Evolutionary conservation across 2,797 vertebrate species (phyloP), one percentile per base, ranked within the genome.

Genomic region (Nyctibius grandis): DNA sequence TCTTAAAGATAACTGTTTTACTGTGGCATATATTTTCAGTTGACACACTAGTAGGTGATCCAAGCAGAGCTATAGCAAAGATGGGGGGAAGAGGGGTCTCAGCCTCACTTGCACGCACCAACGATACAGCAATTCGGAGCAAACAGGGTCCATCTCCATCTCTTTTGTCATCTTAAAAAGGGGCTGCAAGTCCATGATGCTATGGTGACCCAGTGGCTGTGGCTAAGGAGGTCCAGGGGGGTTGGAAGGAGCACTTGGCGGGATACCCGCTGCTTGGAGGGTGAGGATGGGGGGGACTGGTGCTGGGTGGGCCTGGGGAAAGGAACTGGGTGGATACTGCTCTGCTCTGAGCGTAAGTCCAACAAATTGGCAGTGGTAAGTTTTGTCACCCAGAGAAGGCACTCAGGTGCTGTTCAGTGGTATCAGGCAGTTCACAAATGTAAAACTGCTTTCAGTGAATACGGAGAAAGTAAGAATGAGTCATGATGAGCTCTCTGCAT

Each of bases 401-500:
- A 89, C 78, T 94, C 42, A 3, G 82, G 42, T 56, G 19, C 85
- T 81, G 56, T 85, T 92, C 78, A 21, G 78, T 45, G 76, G 25
- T 72, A 88, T 89, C 45, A 25, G 75, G 68, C 79, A 22, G 85
- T 85, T 97, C 89, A 75, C 53, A 68, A 89, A 93, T 92, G 88
- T 80, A 93, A 95, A 96, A 89, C 75, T 85, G 78, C 95, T 88
- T 95, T 94, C 85, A 89, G 54, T 68, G 94, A 88, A 78, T 84
- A 78, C 3, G 8, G 50, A 68, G 84, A 9, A 91, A 92, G 67
- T 89, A 92, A 94, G 92, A 96, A 96, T 93, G 89, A 95, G 69
- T 94, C 73, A 40, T 92, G 92, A 96, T 97, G 95, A 97, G 89
- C 87, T 77, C 91, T 92, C 92, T 77, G 86, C 75, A 68, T 96